Evolutionary conservation across 2,797 vertebrate species (phyloP).

Genomic region (Enteromius viviparus): DNA sequence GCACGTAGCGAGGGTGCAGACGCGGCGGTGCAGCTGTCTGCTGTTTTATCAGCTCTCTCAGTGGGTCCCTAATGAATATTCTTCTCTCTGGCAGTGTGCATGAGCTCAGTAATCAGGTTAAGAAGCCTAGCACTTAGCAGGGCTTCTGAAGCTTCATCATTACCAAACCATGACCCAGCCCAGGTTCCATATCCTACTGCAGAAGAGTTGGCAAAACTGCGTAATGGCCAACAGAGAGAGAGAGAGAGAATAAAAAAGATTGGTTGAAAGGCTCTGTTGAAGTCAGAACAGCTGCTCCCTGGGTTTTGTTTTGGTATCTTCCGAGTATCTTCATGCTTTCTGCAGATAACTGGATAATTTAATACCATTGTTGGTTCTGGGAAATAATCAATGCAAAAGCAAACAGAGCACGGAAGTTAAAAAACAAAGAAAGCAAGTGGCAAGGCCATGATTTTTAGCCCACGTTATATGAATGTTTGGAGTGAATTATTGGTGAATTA

Average conservation of each 20-base stretch:
- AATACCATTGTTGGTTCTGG: slow-evolving; percentile 22
- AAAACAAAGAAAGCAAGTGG: slow-evolving; percentile 14
- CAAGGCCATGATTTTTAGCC: slow-evolving; percentile 22
- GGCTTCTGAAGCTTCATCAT: slow-evolving; percentile 61
- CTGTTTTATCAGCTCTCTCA: slow-evolving; percentile 80
- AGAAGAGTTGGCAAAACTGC: slow-evolving; percentile 38
- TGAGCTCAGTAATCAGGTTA: slow-evolving; percentile 83
- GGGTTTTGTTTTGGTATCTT: slow-evolving; percentile 52
- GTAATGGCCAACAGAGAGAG: slow-evolving; percentile 21
- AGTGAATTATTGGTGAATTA: slow-evolving; percentile 33
- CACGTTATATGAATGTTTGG: slow-evolving; percentile 9
- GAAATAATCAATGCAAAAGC: slow-evolving; percentile 29
- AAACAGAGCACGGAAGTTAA: neutral
- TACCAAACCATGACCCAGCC: slow-evolving; percentile 57
- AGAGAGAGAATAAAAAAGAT: neutral
- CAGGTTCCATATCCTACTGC: slow-evolving; percentile 48
- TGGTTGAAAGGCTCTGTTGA: slow-evolving; percentile 37
- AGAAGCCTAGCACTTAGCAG: slow-evolving; percentile 63
- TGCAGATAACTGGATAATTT: slow-evolving; percentile 30
- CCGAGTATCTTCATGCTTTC: slow-evolving; percentile 34
- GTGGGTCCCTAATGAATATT: slow-evolving; percentile 83
- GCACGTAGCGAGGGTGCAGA: slow-evolving; percentile 66
- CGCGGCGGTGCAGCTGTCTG: slow-evolving; percentile 78
- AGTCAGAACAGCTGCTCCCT: slow-evolving; percentile 50
- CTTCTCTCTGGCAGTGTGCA: slow-evolving; percentile 77